A percentile compares a stretch with the other conserved stretches of the same genome.
Evolutionary conservation across 2,113 vertebrate genomes (phyloP).

Genomic region (Carassius gibelio): DNA sequence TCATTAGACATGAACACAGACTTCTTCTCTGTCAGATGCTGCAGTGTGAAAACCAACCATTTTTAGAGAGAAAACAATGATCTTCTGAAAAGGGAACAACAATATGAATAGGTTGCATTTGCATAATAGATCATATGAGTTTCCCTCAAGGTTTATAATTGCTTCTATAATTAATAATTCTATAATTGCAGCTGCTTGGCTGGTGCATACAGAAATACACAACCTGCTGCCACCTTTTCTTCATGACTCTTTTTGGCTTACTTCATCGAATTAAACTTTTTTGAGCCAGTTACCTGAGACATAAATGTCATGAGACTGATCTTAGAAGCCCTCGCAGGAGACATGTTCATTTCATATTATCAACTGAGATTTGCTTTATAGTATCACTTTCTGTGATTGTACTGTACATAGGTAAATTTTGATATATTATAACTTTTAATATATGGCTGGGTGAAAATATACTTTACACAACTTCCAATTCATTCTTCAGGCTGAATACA

Average conservation of each 20-base stretch:
- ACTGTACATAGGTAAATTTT: background rate
- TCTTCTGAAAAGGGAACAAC: background rate
- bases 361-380: background rate
- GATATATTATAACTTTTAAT: background rate
- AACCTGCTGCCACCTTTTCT: background rate
- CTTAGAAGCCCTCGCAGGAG: too few relatives aligned
- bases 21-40: background rate
- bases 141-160: background rate
- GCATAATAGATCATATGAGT: background rate
- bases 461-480: background rate
- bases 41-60: background rate
- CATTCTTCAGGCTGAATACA: background rate
- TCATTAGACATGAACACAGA: background rate
- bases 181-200: background rate
- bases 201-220: background rate
- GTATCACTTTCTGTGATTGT: background rate
- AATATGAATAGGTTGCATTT: background rate
- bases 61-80: background rate
- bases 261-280: background rate
- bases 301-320: background rate
- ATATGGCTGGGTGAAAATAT: background rate
- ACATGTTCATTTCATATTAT: background rate
- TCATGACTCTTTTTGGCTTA: background rate
- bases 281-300: background rate
- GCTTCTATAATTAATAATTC: conserved; percentile 3